Evolutionary conservation across 2,113 vertebrate genomes (phyloP).

Genomic region (Alligator sinensis): DNA sequence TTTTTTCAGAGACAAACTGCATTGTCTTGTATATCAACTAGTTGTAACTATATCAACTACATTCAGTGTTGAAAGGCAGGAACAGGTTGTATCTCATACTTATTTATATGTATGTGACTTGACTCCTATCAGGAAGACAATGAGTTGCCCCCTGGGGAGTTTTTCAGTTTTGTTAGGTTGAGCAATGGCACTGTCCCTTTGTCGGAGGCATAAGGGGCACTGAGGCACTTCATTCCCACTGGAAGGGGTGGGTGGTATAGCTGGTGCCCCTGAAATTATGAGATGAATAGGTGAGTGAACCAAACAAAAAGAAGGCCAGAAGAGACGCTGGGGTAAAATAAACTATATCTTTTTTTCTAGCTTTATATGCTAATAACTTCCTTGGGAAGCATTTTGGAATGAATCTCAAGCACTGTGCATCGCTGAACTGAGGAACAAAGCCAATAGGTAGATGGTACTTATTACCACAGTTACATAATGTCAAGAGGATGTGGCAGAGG

Average conservation of each 20-base stretch:
- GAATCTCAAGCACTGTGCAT: background rate
- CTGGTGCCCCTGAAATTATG: background rate
- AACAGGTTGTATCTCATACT: background rate
- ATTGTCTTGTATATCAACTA: background rate
- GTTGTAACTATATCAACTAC: background rate
- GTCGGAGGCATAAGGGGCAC: background rate
- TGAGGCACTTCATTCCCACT: background rate
- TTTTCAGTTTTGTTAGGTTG: background rate
- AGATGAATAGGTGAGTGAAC: too few species aligned
- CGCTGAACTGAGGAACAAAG: background rate
- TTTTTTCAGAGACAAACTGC: background rate
- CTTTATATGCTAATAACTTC: too few species aligned
- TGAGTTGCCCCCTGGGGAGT: background rate
- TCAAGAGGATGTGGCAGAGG: background rate
- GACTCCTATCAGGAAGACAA: background rate
- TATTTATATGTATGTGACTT: background rate
- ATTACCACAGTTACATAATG: background rate
- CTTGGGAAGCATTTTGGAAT: background rate
- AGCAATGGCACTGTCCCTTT: background rate
- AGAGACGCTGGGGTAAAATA: too few species aligned
- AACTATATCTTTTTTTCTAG: too few species aligned
- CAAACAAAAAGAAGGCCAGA: too few species aligned
- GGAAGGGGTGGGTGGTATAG: background rate
- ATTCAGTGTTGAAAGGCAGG: background rate
- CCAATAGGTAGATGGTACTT: background rate